Base-by-base conservation (phyloP, 2,888 invertebrate genomes). In the Eupithecia inturbata region DNA sequence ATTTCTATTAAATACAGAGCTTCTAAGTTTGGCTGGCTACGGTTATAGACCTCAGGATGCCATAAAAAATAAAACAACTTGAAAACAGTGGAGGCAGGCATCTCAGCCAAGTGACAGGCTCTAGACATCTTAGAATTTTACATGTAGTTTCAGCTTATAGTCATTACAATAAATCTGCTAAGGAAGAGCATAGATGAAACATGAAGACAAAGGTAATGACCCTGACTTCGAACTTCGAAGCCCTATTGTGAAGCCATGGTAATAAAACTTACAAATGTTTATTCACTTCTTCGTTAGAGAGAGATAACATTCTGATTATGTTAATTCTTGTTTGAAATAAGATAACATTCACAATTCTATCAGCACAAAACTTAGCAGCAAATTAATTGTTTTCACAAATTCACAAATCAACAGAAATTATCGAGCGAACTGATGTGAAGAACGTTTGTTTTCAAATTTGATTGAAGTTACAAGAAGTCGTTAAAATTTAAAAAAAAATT, bases 201-300 rank as follows among this genome's bases (percentile, higher is more conserved):
- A 53, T 22, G 53, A 53, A n/a, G n/a, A n/a, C n/a, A n/a, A n/a
- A n/a, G n/a, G n/a, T n/a, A n/a, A n/a, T n/a, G n/a, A n/a, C n/a
- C n/a, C n/a, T n/a, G n/a, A n/a, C n/a, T n/a, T n/a, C n/a, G n/a
- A n/a, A n/a, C n/a, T n/a, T n/a, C n/a, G n/a, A n/a, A n/a, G 62
- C 26, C n/a, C 19, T n/a, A 41, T n/a, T 1, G 22, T 41, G 28
- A 22, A n/a, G 31, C n/a, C 1, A 12, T 33, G 12, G 19, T 1
- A 45, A 16, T n/a, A 31, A 64, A 75, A 93, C 93, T 93, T 88
- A 93, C 93, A 92, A 92, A 73, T 92, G 85, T 81, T 86, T 87
- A 75, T 86, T 86, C 77, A 92, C 88, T 77, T 92, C 88, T 77
- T 92, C 89, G 79, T 90, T 89, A 16, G 85, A 83, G 74, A 86